Evolutionary conservation across 2,113 vertebrate species (phyloP).

Genomic region (Thunnus maccoyii): DNA sequence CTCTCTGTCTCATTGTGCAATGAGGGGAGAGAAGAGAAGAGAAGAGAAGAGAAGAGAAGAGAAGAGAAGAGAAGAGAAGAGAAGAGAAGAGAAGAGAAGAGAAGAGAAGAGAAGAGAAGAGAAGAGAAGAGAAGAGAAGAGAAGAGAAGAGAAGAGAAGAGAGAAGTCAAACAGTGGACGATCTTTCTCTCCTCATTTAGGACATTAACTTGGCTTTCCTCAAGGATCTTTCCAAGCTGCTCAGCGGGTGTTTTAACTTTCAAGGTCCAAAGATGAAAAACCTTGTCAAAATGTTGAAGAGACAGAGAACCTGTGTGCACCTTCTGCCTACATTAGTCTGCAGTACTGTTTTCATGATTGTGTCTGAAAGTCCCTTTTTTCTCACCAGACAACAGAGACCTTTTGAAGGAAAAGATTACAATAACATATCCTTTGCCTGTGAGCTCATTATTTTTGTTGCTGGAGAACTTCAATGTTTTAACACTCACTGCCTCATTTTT

Average conservation of each 20-base stretch:
- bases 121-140: neutral
- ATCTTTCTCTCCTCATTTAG: constrained; percentile 45
- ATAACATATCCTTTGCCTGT: constrained; percentile 27
- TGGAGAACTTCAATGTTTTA: constrained; percentile 13
- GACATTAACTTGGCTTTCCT: constrained; percentile 48
- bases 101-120: constrained; percentile 4
- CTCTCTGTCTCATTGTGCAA: constrained; percentile 5
- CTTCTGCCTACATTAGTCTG: constrained; percentile 44
- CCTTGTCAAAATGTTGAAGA: constrained; percentile 48
- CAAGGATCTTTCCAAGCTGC: constrained; percentile 36
- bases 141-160: constrained; percentile 18
- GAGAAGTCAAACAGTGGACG: constrained; percentile 16
- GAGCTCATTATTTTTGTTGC: constrained; percentile 50
- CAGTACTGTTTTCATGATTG: constrained; percentile 47
- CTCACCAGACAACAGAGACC: constrained; percentile 22
- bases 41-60: neutral
- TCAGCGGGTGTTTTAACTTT: constrained; percentile 21
- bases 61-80: neutral
- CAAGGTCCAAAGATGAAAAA: constrained; percentile 53
- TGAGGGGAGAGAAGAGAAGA: neutral
- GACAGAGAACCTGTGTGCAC: constrained; percentile 41
- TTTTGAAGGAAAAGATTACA: constrained; percentile 40
- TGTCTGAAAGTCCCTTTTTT: constrained; percentile 32
- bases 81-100: neutral
- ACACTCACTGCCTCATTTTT: constrained; percentile 12